Base-by-base conservation (phyloP, 2,113 vertebrate genomes). In the Pycnonotus jocosus region DNA sequence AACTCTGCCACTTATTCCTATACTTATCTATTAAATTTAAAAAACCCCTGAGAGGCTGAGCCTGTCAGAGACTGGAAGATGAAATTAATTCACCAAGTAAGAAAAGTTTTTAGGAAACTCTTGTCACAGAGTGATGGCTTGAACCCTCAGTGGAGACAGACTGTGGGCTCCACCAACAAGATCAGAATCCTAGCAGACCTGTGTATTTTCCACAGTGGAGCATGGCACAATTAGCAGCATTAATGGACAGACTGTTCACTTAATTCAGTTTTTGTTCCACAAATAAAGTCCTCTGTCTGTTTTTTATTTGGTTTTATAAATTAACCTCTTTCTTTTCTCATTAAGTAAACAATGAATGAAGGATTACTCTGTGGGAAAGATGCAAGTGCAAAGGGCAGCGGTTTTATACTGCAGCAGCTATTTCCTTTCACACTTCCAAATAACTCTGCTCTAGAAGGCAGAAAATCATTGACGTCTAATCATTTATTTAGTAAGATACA, bases 391-490 rank as follows among this genome's bases (percentile, higher is more conserved):
- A 90, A 97, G 92, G 94, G 93, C 91, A 93, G 95, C 27, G 47
- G 95, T 89, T 97, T 95, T 85, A 62, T 91, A 97, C 93, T 95
- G 90, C 60, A 77, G 65, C 62, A 88, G 76, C 86, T 85, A 92
- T 92, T 96, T 88, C 90, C 93, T 93, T 84, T 81, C 71, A 76
- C 48, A 66, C 81, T 86, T 93, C 92, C 92, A 94, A 94, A 92
- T 93, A 93, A 91, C 79, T 96, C 88, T 64, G 81, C 79, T 95
- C 57, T 40, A 42, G 72, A 86, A 83, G 82, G 92, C 96, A 97
- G 97, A 97, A 97, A 97, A 96, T 96, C 96, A 90, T 94, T 97
- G 92, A 92, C 5, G 5, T 88, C 95, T 97, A 93, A 96, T 94
- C 60, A 92, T 96, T 95, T 95, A 97, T 97, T 97, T 93, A 97